Evolutionary conservation across 2,113 vertebrate species (phyloP).

Genomic region (Pterophyllum scalare): DNA sequence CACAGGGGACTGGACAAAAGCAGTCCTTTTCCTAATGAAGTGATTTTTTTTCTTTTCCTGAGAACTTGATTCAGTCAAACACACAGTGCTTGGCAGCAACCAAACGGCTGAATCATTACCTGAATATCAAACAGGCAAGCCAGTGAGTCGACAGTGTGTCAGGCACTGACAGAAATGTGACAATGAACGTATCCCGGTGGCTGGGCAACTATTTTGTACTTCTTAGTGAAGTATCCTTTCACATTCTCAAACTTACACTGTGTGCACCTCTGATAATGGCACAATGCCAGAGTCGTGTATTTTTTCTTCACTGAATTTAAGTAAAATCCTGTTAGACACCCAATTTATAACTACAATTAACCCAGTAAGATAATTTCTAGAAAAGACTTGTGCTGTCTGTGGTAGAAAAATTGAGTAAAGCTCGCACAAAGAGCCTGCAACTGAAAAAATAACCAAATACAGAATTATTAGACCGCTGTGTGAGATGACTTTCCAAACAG

Average conservation of each 20-base stretch:
- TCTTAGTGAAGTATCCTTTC: not conserved
- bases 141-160: conserved; percentile 27
- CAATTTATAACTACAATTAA: not conserved
- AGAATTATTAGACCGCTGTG: not conserved
- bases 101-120: conserved; percentile 37
- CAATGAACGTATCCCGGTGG: conserved; percentile 15
- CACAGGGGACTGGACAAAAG: conserved; percentile 18
- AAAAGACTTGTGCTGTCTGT: not conserved
- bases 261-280: not conserved
- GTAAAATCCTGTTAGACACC: not conserved
- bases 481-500: not conserved
- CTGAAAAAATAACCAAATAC: not conserved
- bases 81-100: conserved; percentile 33
- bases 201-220: not conserved
- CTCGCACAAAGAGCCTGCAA: not conserved
- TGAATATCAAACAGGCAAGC: conserved; percentile 52
- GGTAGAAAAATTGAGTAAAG: not conserved
- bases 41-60: conserved; percentile 22
- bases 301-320: not conserved
- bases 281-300: not conserved
- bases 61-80: conserved; percentile 62
- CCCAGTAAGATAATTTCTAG: not conserved
- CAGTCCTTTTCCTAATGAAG: conserved; percentile 31
- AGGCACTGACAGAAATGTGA: conserved; percentile 10
- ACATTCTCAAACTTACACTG: not conserved